Conservation (phyloP, 2,888 invertebrate species). For the Pinctada fucata region DNA sequence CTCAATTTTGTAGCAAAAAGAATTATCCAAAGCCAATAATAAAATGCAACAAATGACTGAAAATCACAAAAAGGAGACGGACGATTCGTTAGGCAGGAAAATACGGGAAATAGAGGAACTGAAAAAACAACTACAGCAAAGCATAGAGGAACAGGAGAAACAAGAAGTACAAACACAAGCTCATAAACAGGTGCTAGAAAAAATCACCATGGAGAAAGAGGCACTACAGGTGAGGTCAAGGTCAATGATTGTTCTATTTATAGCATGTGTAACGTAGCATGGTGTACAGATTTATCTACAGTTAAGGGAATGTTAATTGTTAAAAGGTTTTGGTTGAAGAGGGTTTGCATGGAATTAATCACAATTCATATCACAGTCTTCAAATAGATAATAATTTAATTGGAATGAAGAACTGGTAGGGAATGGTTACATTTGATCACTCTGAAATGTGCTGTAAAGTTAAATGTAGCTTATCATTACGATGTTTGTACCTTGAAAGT, state of each 20-base stretch:
- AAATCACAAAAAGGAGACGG: conserved; percentile 64
- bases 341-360: too few species aligned
- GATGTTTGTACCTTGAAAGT: too few species aligned
- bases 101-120: conserved; percentile 66
- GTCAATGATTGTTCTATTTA: not conserved
- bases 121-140: conserved; percentile 56
- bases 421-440: too few species aligned
- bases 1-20: conserved; percentile 63
- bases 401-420: too few species aligned
- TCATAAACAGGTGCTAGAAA: conserved; percentile 67
- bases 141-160: conserved; percentile 56
- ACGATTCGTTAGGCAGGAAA: conserved; percentile 55
- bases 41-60: conserved; percentile 63
- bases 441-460: too few species aligned
- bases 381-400: too few species aligned
- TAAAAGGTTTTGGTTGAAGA: too few species aligned
- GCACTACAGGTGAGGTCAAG: conserved; percentile 60
- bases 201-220: conserved; percentile 65
- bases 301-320: too few species aligned
- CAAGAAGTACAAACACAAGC: conserved; percentile 66
- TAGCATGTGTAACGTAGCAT: too few species aligned
- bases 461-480: too few species aligned
- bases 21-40: conserved; percentile 65
- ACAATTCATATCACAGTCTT: too few species aligned
- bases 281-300: too few species aligned